A percentile compares a stretch with the other conserved stretches of the same genome.
These are phyloP conservation scores for Haemorhous mexicanus DNA, from an alignment of 2,113 vertebrate species.

Conservation along the genomic window DNA sequence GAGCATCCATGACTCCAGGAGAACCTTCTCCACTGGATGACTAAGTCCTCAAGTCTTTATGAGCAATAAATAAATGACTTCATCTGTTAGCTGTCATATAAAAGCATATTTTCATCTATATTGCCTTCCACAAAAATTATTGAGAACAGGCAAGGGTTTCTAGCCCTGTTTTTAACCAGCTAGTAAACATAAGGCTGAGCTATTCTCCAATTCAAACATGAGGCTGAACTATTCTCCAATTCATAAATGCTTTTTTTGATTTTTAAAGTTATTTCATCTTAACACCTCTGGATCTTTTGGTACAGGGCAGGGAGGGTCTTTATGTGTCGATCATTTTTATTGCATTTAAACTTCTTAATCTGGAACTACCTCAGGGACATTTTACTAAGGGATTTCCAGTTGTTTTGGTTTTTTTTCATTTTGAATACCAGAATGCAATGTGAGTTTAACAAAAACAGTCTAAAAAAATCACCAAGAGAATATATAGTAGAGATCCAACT, in stretches of 20 bases:
- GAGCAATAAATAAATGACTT: neutral
- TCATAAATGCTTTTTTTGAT: neutral
- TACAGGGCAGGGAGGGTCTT: neutral
- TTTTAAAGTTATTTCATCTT: neutral
- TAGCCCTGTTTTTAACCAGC: neutral
- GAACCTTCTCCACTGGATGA: neutral
- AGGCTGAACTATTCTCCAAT: neutral
- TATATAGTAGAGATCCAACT: neutral
- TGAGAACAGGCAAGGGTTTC: neutral
- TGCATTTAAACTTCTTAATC: neutral
- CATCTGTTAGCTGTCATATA: neutral
- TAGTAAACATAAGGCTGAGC: neutral
- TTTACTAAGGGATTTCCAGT: neutral
- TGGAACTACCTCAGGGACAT: neutral
- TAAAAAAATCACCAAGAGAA: neutral
- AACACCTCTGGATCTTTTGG: neutral
- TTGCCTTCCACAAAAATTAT: neutral
- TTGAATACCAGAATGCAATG: neutral
- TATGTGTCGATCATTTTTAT: neutral
- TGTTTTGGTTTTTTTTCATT: neutral
- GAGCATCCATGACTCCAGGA: neutral
- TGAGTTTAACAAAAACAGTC: neutral
- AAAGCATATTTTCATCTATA: neutral
- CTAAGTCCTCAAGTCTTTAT: neutral
- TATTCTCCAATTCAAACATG: neutral